A percentile compares a stretch with the other conserved stretches of the same genome.
Conservation (phyloP, 2,797 vertebrate species). For the Hemibagrus guttatus region DNA sequence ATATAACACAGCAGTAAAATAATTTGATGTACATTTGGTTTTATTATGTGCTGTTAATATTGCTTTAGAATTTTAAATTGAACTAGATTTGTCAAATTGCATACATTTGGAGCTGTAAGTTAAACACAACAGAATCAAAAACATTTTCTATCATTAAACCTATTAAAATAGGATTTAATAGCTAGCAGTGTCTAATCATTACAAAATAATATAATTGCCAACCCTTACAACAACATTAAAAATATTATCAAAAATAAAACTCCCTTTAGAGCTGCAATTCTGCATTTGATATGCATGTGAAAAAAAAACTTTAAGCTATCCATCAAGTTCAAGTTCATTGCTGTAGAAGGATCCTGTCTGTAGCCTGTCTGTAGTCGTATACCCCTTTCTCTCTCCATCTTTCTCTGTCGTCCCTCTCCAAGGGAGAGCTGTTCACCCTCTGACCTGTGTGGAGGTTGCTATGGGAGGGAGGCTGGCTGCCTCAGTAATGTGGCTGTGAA, state of each 20-base stretch:
- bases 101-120: background rate
- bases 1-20: background rate
- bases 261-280: background rate
- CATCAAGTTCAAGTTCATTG: conserved; percentile 78
- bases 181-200: background rate
- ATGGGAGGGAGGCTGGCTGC: conserved; percentile 84
- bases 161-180: background rate
- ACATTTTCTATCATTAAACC: background rate
- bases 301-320: conserved; percentile 7
- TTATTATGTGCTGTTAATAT: background rate
- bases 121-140: background rate
- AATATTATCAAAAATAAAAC: background rate
- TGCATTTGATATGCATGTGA: conserved; percentile 7
- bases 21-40: background rate
- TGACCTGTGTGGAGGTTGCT: conserved; percentile 85
- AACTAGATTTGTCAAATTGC: background rate
- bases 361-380: conserved; percentile 38
- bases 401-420: conserved; percentile 27
- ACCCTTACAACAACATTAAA: background rate
- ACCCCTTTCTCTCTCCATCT: conserved; percentile 19
- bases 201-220: background rate
- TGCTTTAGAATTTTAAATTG: background rate
- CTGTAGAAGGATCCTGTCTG: conserved; percentile 59
- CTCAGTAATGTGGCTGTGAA: conserved; percentile 88
- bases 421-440: conserved; percentile 69